Evolutionary conservation across 92 coral and sea anemone genomes (phyloP), one percentile per base, ranked within the genome.

Genomic region (Phenganax stokvisi): DNA sequence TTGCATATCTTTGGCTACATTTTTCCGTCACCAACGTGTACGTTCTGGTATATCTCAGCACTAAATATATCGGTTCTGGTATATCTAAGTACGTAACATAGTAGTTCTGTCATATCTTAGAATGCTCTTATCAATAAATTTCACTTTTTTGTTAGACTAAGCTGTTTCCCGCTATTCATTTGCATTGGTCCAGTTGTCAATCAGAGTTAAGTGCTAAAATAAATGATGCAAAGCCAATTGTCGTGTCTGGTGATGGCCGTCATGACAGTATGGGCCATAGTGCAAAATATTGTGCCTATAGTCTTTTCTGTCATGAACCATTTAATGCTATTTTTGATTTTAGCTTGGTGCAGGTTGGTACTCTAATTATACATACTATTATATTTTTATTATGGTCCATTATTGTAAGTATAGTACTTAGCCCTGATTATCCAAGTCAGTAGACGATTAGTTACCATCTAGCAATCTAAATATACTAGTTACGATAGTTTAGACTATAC

Each of bases 241-340:
- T 86, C 15, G 71, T 86, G 62, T 84, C 89, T 8, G 89, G 92
- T 25, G 89, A 86, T 76, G 87, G 89, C 13, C 76, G 88, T 20
- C 89, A 86, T 63, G 89, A 89, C 79, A 89, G 89, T 67, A 86
- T 86, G 87, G 86, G 89, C 55, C 89, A 88, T 57, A 71, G 89
- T 66, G 92, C 87, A 9, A 89, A 89, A 86, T 85, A 85, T 76
- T 71, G 90, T 75, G 88, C 86, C 10, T 89, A 86, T 47, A 83
- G 80, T 57, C 60, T 89, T 65, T 86, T 83, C 58, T 84, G 87
- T 37, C 85, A 87, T 76, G 60, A 73, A 12, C 81, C 89, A 57
- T 12, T 84, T 29, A 85, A 87, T 16, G 52, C 71, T 10, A 89
- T 86, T 37, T 37, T 84, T 56, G 83, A 81, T 70, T 89, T 89